Evolutionary conservation across 2,113 vertebrate genomes (phyloP), one percentile per base, ranked within the genome.

Genomic region (Ictidomys tridecemlineatus): DNA sequence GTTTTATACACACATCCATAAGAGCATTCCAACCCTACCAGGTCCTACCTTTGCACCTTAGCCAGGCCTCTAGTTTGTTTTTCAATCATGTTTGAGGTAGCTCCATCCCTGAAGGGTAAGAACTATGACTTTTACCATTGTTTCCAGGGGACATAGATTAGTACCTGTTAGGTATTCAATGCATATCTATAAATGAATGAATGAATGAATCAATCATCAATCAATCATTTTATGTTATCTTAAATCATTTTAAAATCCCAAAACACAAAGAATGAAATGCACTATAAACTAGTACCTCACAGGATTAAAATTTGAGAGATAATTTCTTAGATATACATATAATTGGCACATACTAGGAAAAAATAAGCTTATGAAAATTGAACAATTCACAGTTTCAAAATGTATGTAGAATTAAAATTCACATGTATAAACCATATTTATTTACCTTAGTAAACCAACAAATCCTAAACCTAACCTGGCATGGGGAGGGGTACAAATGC

Each of bases 401-500:
- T 6, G 63, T 91, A 80, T 80, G 67, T 79, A 92, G 45, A 93
- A 94, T 93, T 96, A 18, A 77, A 96, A n/a, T 83, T 32, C 39
- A 94, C 77, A 53, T 95, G 32, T 69, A 85, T 1, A 39, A 80
- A 97, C 4, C 2, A 91, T 93, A 79, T 6, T 83, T 8, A 80
- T 78, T 90, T 39, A 96, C 65, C 97, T 86, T 69, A 70, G 22
- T 74, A 91, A 32, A 58, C 63, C 53, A 89, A 95, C 14, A 97
- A 80, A 95, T 93, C 76, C 92, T 42, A 94, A 89, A 90, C 58
- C 89, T 97, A 89, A 90, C 58, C 89, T 97, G 95, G 72, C 12
- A 96, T 80, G 65, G 85, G 95, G 2, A 42, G 39, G 1, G 37
- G 6, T 70, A 87, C 11, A 94, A 30, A 96, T 83, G 58, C 93